Base-by-base conservation (phyloP, 2,888 invertebrate species). In the Tachina fera region DNA sequence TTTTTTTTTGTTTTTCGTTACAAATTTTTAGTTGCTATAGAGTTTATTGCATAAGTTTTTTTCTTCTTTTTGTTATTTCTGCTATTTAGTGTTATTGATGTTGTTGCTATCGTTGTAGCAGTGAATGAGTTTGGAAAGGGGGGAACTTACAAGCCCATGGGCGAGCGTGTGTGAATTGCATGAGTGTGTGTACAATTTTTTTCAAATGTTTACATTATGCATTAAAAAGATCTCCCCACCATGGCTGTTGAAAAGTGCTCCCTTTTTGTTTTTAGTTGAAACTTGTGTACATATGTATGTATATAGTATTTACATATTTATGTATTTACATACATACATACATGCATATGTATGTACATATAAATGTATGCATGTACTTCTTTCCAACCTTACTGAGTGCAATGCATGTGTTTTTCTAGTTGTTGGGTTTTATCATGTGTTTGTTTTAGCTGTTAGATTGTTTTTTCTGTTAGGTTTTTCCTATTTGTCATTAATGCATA, bases 1-100 rank as follows among this genome's bases (percentile, higher is more conserved):
- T 47, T 75, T 58, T n/a, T 41, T 49, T 71, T 31, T 22, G 22
- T 31, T 76, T 72, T 74, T 75, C 71, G 43, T 77, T 51, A 61
- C 39, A 58, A 63, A 43, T 70, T 47, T 80, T 65, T 83, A 53
- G 68, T 70, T 76, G 79, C 75, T 78, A 76, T 86, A 86, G 79
- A 86, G 86, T 86, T 86, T 86, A 68, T 86, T 85, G 75, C 83
- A 79, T 84, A 87, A 87, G 86, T 81, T 86, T 83, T 87, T 79
- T 83, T 72, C 70, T 63, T 82, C 81, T 79, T 83, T 79, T 68
- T 68, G 53, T 58, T 80, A n/a, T n/a, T 78, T 74, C 72, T 86
- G 39, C 58, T 74, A 16, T 80, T 71, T 39, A 56, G 63, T 70
- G 58, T 19, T 70, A 43, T 49, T 51, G 60, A 45, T 56, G 74